Conservation (phyloP, 2,888 invertebrate species). For the Dolichomitus sp. region DNA sequence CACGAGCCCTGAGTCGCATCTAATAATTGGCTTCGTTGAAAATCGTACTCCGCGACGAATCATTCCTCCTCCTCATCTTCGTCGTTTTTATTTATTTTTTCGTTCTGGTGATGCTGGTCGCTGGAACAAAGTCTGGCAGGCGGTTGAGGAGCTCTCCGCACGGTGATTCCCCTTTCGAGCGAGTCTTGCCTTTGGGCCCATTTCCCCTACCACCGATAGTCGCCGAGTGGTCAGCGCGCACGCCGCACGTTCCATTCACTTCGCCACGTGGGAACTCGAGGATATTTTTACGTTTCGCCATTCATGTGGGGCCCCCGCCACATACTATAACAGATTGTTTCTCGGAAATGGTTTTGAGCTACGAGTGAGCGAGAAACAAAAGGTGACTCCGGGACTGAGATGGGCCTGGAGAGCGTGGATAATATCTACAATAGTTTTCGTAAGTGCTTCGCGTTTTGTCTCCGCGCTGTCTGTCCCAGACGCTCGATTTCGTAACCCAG, state of each 20-base stretch:
- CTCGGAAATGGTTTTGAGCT: constrained; percentile 77
- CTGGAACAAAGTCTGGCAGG: constrained; percentile 4
- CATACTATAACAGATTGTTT: constrained; percentile 84
- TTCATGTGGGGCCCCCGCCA: constrained; percentile 79
- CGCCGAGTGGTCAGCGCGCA: constrained; percentile 65
- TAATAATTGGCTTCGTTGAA: constrained; percentile 86
- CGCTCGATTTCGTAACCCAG: constrained; percentile 53
- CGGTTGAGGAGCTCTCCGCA: constrained; percentile 15
- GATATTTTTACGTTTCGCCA: constrained; percentile 85
- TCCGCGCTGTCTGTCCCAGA: constrained; percentile 76
- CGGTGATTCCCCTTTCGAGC: constrained; percentile 53
- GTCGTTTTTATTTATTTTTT: constrained; percentile 4
- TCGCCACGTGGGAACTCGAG: constrained; percentile 84
- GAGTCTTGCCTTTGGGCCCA: constrained; percentile 57
- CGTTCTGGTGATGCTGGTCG: constrained; percentile 16
- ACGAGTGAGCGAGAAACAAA: constrained; percentile 58
- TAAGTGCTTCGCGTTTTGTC: constrained; percentile 81
- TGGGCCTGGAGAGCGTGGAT: constrained; percentile 78
- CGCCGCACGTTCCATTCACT: constrained; percentile 78
- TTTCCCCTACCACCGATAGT: constrained; percentile 43
- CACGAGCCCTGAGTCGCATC: constrained; percentile 78
- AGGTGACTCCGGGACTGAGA: constrained; percentile 34
- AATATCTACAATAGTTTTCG: constrained; percentile 80
- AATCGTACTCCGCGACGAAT: constrained; percentile 85
- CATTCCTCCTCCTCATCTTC: constrained; percentile 46